Evolutionary conservation across 2,113 vertebrate species (phyloP).

Genomic region (Ahaetulla prasina): DNA sequence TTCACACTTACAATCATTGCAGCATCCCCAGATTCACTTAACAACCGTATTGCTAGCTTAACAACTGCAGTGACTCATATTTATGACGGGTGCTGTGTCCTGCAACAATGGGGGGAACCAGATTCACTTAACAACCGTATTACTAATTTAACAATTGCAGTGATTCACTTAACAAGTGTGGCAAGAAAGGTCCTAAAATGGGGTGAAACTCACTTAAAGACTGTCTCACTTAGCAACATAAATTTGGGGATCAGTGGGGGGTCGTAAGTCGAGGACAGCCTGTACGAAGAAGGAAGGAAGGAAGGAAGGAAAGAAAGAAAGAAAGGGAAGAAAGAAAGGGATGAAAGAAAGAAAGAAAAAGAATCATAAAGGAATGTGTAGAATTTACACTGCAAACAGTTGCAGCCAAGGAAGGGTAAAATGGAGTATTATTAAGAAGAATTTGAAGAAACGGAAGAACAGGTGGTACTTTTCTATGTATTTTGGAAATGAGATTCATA

Average conservation of each 20-base stretch:
- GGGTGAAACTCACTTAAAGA: not conserved
- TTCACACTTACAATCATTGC: not conserved
- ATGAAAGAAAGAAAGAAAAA: fast-evolving
- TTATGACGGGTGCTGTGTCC: no score
- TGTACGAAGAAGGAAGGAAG: not conserved
- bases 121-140: no score
- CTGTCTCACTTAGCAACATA: not conserved
- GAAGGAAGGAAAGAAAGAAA: fast-evolving
- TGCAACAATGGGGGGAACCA: no score
- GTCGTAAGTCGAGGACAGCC: not conserved
- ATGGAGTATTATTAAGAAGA: not conserved
- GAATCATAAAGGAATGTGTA: not conserved
- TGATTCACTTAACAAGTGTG: not conserved
- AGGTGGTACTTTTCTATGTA: not conserved
- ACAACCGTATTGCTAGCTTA: no score
- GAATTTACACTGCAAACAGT: not conserved
- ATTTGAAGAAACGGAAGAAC: not conserved
- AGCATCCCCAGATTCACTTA: not conserved
- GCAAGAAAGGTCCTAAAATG: not conserved
- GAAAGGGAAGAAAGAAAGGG: no score
- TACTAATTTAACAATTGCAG: not conserved
- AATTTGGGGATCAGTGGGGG: not conserved
- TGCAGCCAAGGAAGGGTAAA: not conserved
- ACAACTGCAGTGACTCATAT: no score
- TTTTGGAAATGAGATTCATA: not conserved